Evolutionary conservation across 2,113 vertebrate species (phyloP).

Genomic region (Plecotus auritus): DNA sequence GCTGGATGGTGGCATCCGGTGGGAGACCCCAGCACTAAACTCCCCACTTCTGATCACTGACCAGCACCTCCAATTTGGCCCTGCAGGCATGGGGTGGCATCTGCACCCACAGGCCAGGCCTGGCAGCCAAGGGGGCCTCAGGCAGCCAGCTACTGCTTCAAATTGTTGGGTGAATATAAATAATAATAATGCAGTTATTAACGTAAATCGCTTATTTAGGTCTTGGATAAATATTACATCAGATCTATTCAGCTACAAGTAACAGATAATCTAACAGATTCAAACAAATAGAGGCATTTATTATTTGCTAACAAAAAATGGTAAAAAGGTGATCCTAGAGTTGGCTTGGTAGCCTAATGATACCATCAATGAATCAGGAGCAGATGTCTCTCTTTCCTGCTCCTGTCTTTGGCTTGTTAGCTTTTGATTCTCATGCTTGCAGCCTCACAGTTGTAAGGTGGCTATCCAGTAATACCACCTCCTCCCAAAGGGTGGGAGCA

Average conservation of each 20-base stretch:
- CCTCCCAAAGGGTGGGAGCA: neutral
- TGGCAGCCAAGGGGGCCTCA: neutral
- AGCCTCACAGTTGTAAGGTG: neutral
- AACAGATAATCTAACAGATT: neutral
- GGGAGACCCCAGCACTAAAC: neutral
- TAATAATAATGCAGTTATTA: neutral
- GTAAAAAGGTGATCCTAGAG: neutral
- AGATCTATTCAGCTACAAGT: neutral
- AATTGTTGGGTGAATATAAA: neutral
- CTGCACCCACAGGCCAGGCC: neutral
- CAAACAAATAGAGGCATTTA: neutral
- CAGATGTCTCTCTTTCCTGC: neutral
- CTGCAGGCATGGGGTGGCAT: neutral
- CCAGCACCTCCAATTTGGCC: neutral
- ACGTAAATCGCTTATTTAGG: neutral
- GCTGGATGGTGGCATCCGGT: neutral
- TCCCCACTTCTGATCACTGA: neutral
- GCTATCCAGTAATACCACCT: neutral
- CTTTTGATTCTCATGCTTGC: neutral
- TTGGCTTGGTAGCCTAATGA: neutral
- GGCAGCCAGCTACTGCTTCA: neutral
- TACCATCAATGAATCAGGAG: neutral
- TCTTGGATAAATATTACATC: neutral
- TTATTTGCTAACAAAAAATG: neutral
- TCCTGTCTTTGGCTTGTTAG: neutral